These are phyloP conservation scores for Cercocebus atys DNA, from an alignment of 2,113 vertebrate species.

Conservation along the genomic window DNA sequence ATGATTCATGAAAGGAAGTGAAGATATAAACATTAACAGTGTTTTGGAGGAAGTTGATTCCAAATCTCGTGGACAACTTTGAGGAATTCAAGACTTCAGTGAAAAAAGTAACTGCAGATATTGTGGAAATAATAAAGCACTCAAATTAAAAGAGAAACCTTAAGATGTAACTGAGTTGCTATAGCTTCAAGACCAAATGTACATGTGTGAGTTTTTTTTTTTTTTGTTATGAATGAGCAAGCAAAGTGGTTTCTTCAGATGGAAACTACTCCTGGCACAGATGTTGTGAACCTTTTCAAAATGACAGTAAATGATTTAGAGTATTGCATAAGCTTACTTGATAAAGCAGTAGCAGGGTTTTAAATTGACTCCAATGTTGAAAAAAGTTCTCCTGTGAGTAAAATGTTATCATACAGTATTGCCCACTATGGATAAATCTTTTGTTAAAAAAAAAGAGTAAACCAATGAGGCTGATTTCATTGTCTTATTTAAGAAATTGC, in stretches of 20 bases:
- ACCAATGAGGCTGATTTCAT: not conserved
- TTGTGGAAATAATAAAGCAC: not conserved
- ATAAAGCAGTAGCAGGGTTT: not conserved
- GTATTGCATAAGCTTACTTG: not conserved
- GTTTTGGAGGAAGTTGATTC: not conserved
- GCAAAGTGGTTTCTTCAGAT: not conserved
- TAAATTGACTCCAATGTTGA: not conserved
- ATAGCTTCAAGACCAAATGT: not conserved
- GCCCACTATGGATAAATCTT: not conserved
- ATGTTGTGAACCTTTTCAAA: not conserved
- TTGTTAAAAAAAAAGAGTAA: too few relatives aligned
- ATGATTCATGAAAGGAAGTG: not conserved
- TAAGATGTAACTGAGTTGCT: not conserved
- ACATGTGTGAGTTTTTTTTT: not conserved
- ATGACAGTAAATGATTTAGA: not conserved
- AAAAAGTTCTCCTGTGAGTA: not conserved
- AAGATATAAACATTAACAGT: not conserved
- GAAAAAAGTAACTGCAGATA: not conserved
- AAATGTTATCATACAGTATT: not conserved
- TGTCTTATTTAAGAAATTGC: not conserved
- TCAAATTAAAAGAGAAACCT: not conserved
- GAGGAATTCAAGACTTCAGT: not conserved
- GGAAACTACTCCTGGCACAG: not conserved
- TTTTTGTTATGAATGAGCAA: not conserved
- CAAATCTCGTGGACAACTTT: not conserved